Conservation (phyloP, 2,888 invertebrate genomes). For the Nephrotoma appendiculata region DNA sequence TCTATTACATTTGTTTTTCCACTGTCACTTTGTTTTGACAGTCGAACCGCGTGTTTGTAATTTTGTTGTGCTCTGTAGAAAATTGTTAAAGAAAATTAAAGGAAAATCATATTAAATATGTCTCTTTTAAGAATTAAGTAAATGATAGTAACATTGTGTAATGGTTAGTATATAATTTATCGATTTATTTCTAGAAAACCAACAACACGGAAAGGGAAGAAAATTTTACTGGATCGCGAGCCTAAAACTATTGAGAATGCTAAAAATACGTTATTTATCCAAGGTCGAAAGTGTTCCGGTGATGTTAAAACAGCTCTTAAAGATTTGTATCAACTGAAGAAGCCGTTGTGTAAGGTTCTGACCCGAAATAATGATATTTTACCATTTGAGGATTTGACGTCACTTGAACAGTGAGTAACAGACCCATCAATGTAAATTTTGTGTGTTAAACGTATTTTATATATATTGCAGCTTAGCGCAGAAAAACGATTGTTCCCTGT, state of each 20-base stretch:
- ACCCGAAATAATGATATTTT: conserved; percentile 74
- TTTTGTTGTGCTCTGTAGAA: not conserved
- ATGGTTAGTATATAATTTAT: not conserved
- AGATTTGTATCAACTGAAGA: conserved; percentile 76
- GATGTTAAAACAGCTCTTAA: conserved; percentile 57
- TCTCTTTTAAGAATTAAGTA: conserved; percentile 29
- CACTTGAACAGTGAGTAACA: conserved; percentile 54
- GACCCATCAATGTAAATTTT: not conserved
- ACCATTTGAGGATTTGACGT: conserved; percentile 82
- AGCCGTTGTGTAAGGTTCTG: conserved; percentile 64
- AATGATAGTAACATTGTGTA: not conserved
- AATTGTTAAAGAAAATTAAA: not conserved
- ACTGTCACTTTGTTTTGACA: not conserved
- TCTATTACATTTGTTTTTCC: not conserved
- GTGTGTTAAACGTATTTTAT: not conserved
- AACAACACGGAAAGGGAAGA: conserved; percentile 76
- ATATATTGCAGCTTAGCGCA: conserved; percentile 40
- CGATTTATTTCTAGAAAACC: conserved; percentile 54
- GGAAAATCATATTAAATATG: conserved; percentile 17
- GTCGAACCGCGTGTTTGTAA: not conserved
- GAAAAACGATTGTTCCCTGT: conserved; percentile 80
- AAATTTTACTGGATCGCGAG: conserved; percentile 62
- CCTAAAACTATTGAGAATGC: conserved; percentile 81
- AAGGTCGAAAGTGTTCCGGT: conserved; percentile 68
- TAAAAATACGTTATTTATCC: conserved; percentile 70